Conservation (phyloP, 2,113 vertebrate species). For the Chloroceryle aenea region DNA sequence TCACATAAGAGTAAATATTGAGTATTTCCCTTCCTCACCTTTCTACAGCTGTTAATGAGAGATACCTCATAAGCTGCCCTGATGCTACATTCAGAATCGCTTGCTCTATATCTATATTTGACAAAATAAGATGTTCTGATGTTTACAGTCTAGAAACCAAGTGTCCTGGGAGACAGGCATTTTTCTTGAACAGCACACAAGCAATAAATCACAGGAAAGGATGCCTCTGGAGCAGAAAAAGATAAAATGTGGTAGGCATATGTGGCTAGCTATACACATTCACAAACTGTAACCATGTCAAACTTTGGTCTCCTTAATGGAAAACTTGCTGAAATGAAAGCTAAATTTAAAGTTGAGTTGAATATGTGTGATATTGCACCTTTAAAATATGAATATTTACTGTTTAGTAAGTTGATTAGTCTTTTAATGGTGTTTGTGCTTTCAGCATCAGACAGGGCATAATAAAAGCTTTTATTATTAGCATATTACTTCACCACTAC, state of each 20-base stretch:
- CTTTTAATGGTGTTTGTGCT: slow-evolving; percentile 17
- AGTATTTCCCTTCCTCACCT: not conserved
- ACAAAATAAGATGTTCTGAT: not conserved
- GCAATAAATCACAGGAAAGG: not conserved
- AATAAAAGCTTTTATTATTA: slow-evolving; percentile 40
- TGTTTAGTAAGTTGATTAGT: not conserved
- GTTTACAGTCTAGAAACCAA: not conserved
- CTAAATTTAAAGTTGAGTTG: not conserved
- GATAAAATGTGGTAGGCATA: not conserved
- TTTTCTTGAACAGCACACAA: not conserved
- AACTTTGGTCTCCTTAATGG: not conserved
- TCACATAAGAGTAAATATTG: not conserved
- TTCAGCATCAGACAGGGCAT: not conserved
- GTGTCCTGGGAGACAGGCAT: not conserved
- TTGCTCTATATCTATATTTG: not conserved
- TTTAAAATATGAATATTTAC: not conserved
- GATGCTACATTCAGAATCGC: not conserved
- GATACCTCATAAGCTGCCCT: not conserved
- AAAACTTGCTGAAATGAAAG: not conserved
- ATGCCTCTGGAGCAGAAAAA: not conserved
- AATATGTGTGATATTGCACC: not conserved
- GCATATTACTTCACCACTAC: not conserved
- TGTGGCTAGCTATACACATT: not conserved
- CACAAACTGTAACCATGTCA: not conserved
- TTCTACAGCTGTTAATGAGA: not conserved